Evolutionary conservation across 2,113 vertebrate genomes (phyloP).

Genomic region (Apaloderma vittatum): DNA sequence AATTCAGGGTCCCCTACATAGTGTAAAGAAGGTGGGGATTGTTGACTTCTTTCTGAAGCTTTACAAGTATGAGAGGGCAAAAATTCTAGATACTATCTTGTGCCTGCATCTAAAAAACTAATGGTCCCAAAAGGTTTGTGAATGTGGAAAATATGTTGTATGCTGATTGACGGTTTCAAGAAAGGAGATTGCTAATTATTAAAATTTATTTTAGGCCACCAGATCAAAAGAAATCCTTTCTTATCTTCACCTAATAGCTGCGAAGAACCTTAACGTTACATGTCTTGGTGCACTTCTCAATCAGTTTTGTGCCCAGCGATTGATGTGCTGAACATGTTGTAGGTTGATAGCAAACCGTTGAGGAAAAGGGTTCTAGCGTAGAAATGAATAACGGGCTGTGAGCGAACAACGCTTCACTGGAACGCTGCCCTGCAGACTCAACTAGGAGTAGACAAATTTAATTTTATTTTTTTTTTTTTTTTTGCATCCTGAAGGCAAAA

Average conservation of each 20-base stretch:
- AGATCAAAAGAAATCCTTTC: background rate
- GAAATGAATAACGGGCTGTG: background rate
- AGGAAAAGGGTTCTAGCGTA: background rate
- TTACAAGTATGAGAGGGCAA: background rate
- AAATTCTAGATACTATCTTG: background rate
- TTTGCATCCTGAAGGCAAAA: background rate
- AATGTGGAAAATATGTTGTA: background rate
- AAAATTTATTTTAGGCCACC: background rate
- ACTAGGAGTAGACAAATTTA: background rate
- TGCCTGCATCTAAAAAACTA: background rate
- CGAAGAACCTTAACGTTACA: too few species aligned
- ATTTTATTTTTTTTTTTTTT: background rate
- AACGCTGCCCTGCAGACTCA: background rate
- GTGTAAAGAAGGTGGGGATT: background rate
- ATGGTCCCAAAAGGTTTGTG: background rate
- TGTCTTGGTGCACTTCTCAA: rapidly evolving
- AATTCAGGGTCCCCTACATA: background rate
- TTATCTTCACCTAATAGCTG: background rate
- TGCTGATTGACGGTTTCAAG: background rate
- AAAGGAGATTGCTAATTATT: background rate
- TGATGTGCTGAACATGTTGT: background rate
- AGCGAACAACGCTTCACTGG: background rate
- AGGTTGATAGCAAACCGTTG: background rate
- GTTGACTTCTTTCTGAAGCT: background rate
- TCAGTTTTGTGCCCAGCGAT: background rate